Base-by-base conservation (phyloP, 2,888 invertebrate genomes). In the Agrochola litura region DNA sequence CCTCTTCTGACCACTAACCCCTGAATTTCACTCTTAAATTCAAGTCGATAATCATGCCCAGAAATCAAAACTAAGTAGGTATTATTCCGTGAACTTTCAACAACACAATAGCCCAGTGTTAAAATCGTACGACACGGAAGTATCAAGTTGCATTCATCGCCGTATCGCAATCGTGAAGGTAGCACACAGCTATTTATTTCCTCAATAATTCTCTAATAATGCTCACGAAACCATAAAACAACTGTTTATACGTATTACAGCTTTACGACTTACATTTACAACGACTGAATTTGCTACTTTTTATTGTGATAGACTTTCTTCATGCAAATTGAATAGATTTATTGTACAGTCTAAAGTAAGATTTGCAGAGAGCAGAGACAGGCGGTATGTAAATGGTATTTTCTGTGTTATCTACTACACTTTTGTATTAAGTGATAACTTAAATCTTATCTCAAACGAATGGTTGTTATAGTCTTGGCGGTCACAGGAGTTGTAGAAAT, bases 181-280 rank as follows among this genome's bases (percentile, higher is more conserved):
- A 82, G 69, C 52, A 22, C 46, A 43, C 12, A 14, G 41, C 52
- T 60, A 64, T 76, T 54, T 82, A 85, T 70, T 85, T 84, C 85
- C 69, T 85, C 68, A 74, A 83, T 83, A 85, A 77, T 84, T 85
- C 63, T 82, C 49, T 70, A 75, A 74, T 85, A 83, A 74, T 60
- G 61, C 65, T 69, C 85, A 84, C 73, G 73, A 75, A 61, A 64
- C 76, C 63, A 81, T 84, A 84, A 81, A 82, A 82, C 77, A 79
- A 70, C 63, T 63, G 83, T 74, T 72, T 65, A 71, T 65, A 65
- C 60, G 68, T 6, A 76, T 65, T 65, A 72, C 61, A 56, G 65
- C n/a, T 82, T 82, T 72, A 82, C 65, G 79, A 61, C 54, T 69
- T 25, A 67, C 70, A 63, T 79, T 82, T 68, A 79, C 73, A 74